Conservation (phyloP, 64 coral and sea anemone species). For the Montipora foliosa region DNA sequence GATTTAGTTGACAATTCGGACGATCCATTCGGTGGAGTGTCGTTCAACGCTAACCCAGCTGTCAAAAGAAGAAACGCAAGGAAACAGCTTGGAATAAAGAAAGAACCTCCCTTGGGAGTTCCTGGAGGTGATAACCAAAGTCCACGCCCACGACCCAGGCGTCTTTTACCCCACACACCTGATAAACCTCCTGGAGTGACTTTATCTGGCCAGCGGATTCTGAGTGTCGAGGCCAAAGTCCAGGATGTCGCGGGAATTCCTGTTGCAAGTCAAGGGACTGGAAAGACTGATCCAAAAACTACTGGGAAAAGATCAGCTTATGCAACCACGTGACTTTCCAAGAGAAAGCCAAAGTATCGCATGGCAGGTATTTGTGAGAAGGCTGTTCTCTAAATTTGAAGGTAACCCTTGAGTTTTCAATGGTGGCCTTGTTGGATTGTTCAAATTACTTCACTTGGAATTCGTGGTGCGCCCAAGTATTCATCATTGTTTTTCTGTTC, state of each 20-base stretch:
- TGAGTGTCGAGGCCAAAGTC: background rate
- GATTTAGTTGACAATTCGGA: slow-evolving; percentile 49
- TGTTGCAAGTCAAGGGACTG: background rate
- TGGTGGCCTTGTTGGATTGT: background rate
- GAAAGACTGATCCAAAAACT: slow-evolving; percentile 1
- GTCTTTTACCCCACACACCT: slow-evolving; percentile 63
- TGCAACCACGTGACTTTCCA: background rate
- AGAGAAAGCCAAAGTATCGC: too few relatives aligned
- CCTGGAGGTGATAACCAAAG: background rate
- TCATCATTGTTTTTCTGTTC: too few relatives aligned
- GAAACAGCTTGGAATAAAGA: background rate
- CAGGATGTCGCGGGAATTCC: background rate
- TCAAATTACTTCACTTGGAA: background rate
- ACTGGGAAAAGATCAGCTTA: background rate
- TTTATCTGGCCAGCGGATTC: background rate
- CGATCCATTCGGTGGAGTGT: slow-evolving; percentile 62
- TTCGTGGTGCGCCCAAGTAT: background rate
- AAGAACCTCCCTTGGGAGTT: background rate
- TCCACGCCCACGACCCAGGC: slow-evolving; percentile 20
- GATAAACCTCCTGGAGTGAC: slow-evolving; percentile 1
- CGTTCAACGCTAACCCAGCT: slow-evolving; percentile 53
- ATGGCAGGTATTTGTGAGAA: background rate
- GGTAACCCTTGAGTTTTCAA: background rate
- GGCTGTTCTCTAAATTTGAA: background rate
- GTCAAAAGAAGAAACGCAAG: slow-evolving; percentile 25